Evolutionary conservation across 2,888 invertebrate species (phyloP), one percentile per base, ranked within the genome.

Genomic region (Melipona beecheii): DNA sequence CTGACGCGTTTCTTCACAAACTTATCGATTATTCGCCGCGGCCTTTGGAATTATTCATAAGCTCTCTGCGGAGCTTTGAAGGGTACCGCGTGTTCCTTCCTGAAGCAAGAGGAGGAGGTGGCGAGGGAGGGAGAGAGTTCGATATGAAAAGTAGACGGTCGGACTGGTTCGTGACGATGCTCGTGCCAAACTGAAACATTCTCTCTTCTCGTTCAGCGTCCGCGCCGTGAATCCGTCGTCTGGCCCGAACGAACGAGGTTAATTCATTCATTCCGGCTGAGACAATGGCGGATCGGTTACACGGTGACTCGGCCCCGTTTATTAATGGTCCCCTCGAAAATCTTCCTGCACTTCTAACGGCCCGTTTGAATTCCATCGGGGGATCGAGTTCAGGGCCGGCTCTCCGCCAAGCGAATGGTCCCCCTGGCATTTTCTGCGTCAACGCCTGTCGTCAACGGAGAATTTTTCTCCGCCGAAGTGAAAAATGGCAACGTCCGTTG

Each of bases 211-310:
- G 43, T 43, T 43, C 43, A 43, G 43, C 21, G 70, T 78, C 78
- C 69, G 43, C 66, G 43, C 66, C 60, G 78, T 62, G 86, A 81
- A 88, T 84, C 68, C 82, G 70, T 73, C 76, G 80, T 62, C 74
- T 60, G 78, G 65, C 78, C 78, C 60, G 85, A 80, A 83, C 83
- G 86, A 91, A 88, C 87, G 81, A 87, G 89, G 90, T 90, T 92
- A 91, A 92, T 92, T 91, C 91, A 91, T 92, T 92, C 90, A 89
- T 91, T 43, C 89, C 90, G 87, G 87, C 89, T 86, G 90, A 91
- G 89, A 93, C 92, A 93, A 93, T 91, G 91, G 90, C 89, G 89
- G 89, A 92, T 93, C 91, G 90, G 88, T 93, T 91, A 91, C 91
- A 90, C 90, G 88, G 86, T 91, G 92, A 93, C 91, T 91, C 84